Evolutionary conservation across 2,113 vertebrate genomes (phyloP), one percentile per base, ranked within the genome.

Genomic region (Oreochromis tanganicae): DNA sequence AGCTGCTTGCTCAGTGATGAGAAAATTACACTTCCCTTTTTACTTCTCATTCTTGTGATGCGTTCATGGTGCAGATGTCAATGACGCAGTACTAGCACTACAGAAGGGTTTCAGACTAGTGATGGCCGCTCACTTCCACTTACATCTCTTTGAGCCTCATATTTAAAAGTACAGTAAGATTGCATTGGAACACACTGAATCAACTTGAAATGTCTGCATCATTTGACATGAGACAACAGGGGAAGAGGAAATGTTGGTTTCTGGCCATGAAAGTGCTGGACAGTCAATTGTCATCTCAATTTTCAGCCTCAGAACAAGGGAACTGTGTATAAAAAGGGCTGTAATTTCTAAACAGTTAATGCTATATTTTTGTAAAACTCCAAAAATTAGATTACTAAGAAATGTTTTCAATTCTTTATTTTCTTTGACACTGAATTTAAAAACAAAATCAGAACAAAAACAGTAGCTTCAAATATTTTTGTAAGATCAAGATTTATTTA

Each of bases 1-100:
- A 63, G 59, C 16, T 63, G 16, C 98, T 68, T 68, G 34, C 36
- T 68, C 6, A 41, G 36, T 68, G 36, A 68, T 68, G 32, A 41
- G 63, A 41, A 68, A 68, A 41, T 68, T 7, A 38, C 63, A 38
- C 19, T 38, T 38, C 34, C 61, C 34, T 63, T 63, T 63, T 63
- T 8, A 36, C 41, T 43, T 43, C 43, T 46, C 43, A 5, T 13
- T 68, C 63, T 5, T 21, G 14, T 61, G 29, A 61, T 61, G 34
- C 34, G 3, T 21, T 68, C 34, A 68, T 0, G 61, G 63, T 6
- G 19, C 34, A 41, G 34, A 21, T 41, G 34, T 68, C 63, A 68
- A 14, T 68, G 19, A 21, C 21, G 63, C 63, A 13, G 63, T 68
- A 41, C 11, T 38, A 68, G 63, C 19, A 13, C 19, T 68, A 21